Conservation (phyloP, 2,113 vertebrate species). For the Dasyprocta punctata region DNA sequence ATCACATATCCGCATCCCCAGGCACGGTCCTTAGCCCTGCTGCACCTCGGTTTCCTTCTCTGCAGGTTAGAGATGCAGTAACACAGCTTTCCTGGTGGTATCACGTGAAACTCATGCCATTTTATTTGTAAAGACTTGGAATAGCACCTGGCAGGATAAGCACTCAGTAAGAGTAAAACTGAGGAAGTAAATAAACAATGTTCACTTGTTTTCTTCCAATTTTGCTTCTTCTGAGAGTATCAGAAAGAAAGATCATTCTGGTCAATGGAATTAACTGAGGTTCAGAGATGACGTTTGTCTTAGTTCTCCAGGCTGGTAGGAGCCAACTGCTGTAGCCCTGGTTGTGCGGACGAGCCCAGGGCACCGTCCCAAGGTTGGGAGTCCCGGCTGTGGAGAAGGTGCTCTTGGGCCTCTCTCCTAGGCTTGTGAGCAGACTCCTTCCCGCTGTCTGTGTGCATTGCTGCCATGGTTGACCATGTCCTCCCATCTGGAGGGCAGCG, state of each 20-base stretch:
- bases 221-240: background rate
- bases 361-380: background rate
- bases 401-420: background rate
- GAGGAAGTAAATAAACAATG: background rate
- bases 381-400: background rate
- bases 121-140: background rate
- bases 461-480: background rate
- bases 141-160: background rate
- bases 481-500: background rate
- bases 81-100: background rate
- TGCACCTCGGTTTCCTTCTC: background rate
- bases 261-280: background rate
- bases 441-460: background rate
- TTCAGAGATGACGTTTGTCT: background rate
- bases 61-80: background rate
- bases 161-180: background rate
- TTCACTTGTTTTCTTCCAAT: background rate
- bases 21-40: too few relatives aligned
- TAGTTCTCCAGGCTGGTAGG: background rate
- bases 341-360: background rate
- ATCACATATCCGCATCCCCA: too few relatives aligned
- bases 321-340: background rate
- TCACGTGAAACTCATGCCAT: background rate
- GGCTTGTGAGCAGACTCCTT: background rate
- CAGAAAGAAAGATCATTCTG: background rate